Evolutionary conservation across 2,888 invertebrate species (phyloP).

Genomic region (Gasteruption jaculator): DNA sequence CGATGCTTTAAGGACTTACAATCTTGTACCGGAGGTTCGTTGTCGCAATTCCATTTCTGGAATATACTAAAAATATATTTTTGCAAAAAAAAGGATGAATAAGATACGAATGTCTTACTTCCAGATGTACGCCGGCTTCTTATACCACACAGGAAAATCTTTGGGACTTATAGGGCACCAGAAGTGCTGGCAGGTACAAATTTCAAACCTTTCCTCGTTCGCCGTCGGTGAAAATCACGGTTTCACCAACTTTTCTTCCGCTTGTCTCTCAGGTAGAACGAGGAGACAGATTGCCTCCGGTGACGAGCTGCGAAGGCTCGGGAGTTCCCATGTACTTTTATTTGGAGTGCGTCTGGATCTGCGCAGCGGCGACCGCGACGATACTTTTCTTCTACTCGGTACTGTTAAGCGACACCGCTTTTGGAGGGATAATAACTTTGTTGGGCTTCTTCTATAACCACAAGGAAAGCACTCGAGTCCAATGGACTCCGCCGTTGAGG

Average conservation of each 20-base stretch:
- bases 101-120: slow-evolving; percentile 19
- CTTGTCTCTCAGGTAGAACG: slow-evolving; percentile 55
- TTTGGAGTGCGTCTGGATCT: slow-evolving; percentile 69
- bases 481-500: slow-evolving; percentile 80
- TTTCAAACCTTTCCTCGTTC: slow-evolving; percentile 1
- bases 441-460: slow-evolving; percentile 78
- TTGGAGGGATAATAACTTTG: slow-evolving; percentile 71
- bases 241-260: neutral
- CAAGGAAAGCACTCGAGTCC: slow-evolving; percentile 76
- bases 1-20: slow-evolving; percentile 78
- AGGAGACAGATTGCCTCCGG: slow-evolving; percentile 59
- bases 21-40: slow-evolving; percentile 85
- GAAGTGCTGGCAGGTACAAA: slow-evolving; percentile 51
- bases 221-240: neutral
- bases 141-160: slow-evolving; percentile 54
- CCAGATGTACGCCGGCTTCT: slow-evolving; percentile 51
- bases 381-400: slow-evolving; percentile 66
- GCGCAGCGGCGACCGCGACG: slow-evolving; percentile 68
- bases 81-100: slow-evolving; percentile 7
- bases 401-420: slow-evolving; percentile 64
- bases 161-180: slow-evolving; percentile 34
- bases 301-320: slow-evolving; percentile 74
- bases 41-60: too few relatives aligned
- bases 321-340: slow-evolving; percentile 82
- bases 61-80: slow-evolving; percentile 9